A percentile compares a stretch with the other conserved stretches of the same genome.
Evolutionary conservation across 2,888 invertebrate species (phyloP).

Genomic region (Drosophila mimica): DNA sequence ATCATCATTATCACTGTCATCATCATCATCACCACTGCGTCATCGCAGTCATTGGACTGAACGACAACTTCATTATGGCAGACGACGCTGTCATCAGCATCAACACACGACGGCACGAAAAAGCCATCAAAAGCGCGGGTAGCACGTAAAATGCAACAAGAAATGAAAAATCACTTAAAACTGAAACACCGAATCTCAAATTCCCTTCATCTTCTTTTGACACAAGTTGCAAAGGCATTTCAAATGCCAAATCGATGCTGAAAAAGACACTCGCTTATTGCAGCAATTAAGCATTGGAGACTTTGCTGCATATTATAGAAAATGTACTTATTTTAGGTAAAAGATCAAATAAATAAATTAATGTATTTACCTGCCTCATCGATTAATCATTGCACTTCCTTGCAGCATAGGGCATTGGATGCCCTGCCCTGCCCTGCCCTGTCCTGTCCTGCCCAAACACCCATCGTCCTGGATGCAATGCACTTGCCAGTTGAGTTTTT

Average conservation of each 20-base stretch:
- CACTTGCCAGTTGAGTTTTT: slow-evolving; percentile 71
- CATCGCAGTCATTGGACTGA: slow-evolving; percentile 56
- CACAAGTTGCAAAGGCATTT: not conserved
- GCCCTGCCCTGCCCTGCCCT: slow-evolving; percentile 3
- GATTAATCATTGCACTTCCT: slow-evolving; percentile 10
- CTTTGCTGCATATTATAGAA: too few relatives aligned
- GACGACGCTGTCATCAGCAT: slow-evolving; percentile 68
- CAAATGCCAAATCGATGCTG: not conserved
- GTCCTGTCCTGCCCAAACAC: slow-evolving; percentile 5
- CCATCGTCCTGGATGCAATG: slow-evolving; percentile 44
- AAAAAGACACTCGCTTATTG: not conserved
- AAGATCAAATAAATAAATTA: not conserved
- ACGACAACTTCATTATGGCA: slow-evolving; percentile 73
- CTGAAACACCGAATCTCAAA: slow-evolving; percentile 9
- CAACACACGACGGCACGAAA: slow-evolving; percentile 61
- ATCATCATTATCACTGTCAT: slow-evolving; percentile 23
- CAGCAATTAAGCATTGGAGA: not conserved
- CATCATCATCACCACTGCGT: slow-evolving; percentile 9
- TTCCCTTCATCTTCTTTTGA: slow-evolving; percentile 17
- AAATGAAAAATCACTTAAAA: slow-evolving; percentile 30
- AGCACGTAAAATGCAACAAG: slow-evolving; percentile 64
- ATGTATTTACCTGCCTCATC: not conserved
- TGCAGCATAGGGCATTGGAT: slow-evolving; percentile 44
- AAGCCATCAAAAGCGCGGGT: slow-evolving; percentile 68
- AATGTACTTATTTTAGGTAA: not conserved